Conservation (phyloP, 2,888 invertebrate genomes). For the Apotomis betuletana region DNA sequence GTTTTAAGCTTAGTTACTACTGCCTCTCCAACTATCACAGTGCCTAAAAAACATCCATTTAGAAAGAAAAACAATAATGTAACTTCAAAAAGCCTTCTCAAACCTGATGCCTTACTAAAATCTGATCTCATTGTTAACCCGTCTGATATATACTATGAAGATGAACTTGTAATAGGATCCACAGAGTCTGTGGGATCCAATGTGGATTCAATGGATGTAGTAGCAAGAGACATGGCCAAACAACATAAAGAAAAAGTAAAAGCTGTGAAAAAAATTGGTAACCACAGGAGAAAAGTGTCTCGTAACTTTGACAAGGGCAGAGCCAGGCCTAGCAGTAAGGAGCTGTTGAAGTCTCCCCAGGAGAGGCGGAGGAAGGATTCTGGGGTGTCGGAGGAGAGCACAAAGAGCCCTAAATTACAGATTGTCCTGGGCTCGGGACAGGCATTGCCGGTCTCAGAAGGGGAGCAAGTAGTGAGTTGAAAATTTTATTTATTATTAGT, state of each 20-base stretch:
- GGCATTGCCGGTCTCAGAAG: conserved; percentile 82
- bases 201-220: conserved; percentile 58
- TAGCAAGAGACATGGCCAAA: conserved; percentile 60
- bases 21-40: conserved; percentile 75
- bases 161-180: conserved; percentile 69
- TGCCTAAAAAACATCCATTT: conserved; percentile 56
- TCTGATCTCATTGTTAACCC: conserved; percentile 56
- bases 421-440: conserved; percentile 81
- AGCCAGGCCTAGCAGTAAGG: conserved; percentile 60
- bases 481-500: too few species aligned
- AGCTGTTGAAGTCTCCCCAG: conserved; percentile 64
- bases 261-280: conserved; percentile 68
- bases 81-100: conserved; percentile 55
- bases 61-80: conserved; percentile 56
- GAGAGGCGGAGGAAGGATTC: conserved; percentile 68
- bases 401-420: conserved; percentile 75
- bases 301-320: conserved; percentile 61
- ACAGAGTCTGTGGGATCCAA: conserved; percentile 70
- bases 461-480: conserved; percentile 83
- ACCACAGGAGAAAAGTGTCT: conserved; percentile 73
- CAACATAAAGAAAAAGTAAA: conserved; percentile 59
- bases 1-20: conserved; percentile 81
- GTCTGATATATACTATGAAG: conserved; percentile 70
- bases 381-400: conserved; percentile 67
- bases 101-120: conserved; percentile 47